A percentile compares a stretch with the other conserved stretches of the same genome.
phyloP scores from a whole-genome alignment of 2,113 vertebrate genomes.

The Onychostruthus taczanowskii region DNA sequence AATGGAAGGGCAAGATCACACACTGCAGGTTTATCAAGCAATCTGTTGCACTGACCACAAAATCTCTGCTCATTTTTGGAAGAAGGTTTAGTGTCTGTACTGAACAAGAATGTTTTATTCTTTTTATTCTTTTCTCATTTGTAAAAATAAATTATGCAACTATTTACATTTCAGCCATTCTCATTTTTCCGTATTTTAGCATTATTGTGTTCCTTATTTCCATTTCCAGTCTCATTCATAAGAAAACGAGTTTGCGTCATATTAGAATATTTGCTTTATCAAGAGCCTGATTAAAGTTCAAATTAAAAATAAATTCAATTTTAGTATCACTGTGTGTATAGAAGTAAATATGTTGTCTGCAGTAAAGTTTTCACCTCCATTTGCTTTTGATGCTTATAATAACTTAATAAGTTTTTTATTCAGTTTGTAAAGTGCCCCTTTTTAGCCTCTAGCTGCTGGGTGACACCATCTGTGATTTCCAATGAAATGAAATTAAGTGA shows the following conservation, averaged over 20 bases:
- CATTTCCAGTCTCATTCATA: background rate
- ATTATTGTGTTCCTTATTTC: background rate
- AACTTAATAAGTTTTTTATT: conserved; percentile 68
- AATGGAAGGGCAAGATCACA: background rate
- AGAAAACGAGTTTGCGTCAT: background rate
- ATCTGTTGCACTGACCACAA: no score
- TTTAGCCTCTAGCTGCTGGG: conserved; percentile 70
- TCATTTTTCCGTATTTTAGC: background rate
- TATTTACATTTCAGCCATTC: background rate
- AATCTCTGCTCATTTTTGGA: background rate
- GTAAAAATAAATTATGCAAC: background rate
- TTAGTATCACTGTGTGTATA: background rate
- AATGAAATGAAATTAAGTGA: conserved; percentile 78
- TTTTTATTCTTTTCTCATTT: background rate
- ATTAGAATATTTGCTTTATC: background rate
- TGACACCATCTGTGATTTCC: conserved; percentile 78
- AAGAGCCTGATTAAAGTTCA: background rate
- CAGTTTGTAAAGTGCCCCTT: conserved; percentile 66
- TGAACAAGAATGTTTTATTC: background rate
- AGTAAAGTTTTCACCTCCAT: conserved; percentile 50
- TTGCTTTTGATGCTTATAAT: conserved; percentile 64
- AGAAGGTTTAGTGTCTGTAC: background rate
- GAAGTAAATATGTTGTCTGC: conserved; percentile 4
- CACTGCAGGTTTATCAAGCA: background rate
- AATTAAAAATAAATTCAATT: background rate